phyloP scores from a whole-genome alignment of 2,797 vertebrate species.

The Phrynocephalus guinanensis region DNA sequence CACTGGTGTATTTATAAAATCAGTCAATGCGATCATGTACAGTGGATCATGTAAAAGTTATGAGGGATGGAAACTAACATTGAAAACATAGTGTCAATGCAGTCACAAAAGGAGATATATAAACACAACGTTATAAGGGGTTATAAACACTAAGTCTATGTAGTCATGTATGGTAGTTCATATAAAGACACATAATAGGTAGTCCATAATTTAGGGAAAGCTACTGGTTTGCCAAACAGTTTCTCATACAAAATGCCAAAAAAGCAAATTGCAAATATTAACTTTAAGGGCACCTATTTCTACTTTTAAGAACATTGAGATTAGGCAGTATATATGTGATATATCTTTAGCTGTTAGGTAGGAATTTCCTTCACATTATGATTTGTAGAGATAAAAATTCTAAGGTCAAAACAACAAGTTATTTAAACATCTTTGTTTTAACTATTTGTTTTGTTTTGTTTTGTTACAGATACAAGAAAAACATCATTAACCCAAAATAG shows the following conservation, averaged over 20 bases:
- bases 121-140: no score
- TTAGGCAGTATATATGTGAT: neutral
- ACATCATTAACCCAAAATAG: slow-evolving; percentile 13
- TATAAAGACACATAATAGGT: no score
- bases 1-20: no score
- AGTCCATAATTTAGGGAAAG: no score
- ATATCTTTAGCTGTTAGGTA: neutral
- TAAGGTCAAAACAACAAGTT: slow-evolving; percentile 1
- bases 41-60: no score
- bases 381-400: neutral
- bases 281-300: neutral
- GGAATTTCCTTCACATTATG: neutral
- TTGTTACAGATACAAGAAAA: slow-evolving; percentile 60
- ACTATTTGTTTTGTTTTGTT: slow-evolving; percentile 41
- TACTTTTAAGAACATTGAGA: neutral
- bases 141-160: no score
- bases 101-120: no score
- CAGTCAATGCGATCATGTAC: no score
- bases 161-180: no score
- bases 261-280: neutral
- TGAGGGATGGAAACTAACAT: no score
- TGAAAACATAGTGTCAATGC: no score
- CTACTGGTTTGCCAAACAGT: no score
- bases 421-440: neutral
- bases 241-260: neutral